Percentiles rank a stretch among this genome's conserved stretches.
phyloP scores from a whole-genome alignment of 2,113 vertebrate genomes.

The Hemiprocne comata region DNA sequence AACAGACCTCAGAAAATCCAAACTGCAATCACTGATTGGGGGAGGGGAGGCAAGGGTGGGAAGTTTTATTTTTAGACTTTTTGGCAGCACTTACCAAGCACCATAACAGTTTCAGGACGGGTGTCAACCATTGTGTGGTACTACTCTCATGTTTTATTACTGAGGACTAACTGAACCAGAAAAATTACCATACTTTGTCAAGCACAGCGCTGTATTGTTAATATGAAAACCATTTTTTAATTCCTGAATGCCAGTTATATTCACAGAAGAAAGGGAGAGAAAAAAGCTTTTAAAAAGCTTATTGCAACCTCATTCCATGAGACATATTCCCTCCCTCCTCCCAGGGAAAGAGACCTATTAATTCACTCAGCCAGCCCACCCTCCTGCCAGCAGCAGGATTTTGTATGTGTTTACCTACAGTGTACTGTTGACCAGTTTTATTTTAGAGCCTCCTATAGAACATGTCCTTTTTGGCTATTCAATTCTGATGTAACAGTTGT shows the following conservation, averaged over 20 bases:
- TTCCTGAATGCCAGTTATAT: not conserved
- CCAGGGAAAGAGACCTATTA: not conserved
- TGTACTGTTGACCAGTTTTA: not conserved
- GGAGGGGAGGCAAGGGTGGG: not conserved
- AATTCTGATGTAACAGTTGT: not conserved
- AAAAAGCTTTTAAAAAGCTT: not conserved
- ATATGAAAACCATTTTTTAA: not conserved
- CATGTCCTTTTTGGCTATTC: not conserved
- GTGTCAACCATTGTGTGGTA: conserved; percentile 58
- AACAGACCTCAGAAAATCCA: conserved; percentile 48
- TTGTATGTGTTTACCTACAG: not conserved
- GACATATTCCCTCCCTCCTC: not conserved
- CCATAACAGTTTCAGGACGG: conserved; percentile 38
- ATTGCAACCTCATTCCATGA: not conserved
- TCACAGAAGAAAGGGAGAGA: not conserved
- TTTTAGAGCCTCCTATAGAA: not conserved
- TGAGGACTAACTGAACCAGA: conserved; percentile 50
- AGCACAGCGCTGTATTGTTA: not conserved
- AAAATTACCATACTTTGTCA: not conserved
- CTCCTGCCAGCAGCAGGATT: not conserved
- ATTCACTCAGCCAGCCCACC: not conserved
- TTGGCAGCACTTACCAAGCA: conserved; percentile 55
- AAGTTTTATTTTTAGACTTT: conserved; percentile 60
- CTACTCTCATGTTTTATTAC: conserved; percentile 53
- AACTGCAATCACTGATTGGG: not conserved